phyloP scores from a whole-genome alignment of 2,888 invertebrate genomes.

The Pherbina coryleti region DNA sequence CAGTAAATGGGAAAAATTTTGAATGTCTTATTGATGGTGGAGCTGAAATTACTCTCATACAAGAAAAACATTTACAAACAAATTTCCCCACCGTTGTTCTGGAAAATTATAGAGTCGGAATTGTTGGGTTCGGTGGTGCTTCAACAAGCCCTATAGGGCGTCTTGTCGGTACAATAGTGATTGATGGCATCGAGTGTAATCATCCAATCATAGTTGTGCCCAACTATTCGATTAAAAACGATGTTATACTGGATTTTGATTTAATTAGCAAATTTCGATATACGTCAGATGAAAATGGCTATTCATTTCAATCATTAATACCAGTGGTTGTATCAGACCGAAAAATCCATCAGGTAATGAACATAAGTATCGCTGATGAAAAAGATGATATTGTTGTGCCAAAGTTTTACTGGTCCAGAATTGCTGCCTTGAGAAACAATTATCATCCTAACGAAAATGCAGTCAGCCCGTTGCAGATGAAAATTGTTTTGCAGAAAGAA shows the following conservation, averaged over 20 bases:
- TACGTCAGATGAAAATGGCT: slow-evolving; percentile 23
- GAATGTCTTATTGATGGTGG: slow-evolving; percentile 32
- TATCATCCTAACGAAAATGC: background rate
- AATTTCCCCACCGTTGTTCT: slow-evolving; percentile 25
- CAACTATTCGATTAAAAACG: slow-evolving; percentile 28
- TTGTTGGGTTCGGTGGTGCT: slow-evolving; percentile 35
- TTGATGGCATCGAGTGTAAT: slow-evolving; percentile 16
- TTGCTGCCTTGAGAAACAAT: slow-evolving; percentile 35
- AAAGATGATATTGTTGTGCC: background rate
- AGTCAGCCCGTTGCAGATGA: no score
- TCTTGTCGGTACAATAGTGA: background rate
- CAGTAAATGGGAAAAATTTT: slow-evolving; percentile 23
- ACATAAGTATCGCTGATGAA: background rate
- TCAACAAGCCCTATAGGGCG: background rate
- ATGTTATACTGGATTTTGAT: slow-evolving; percentile 36
- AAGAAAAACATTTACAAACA: slow-evolving; percentile 25
- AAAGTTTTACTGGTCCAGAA: background rate
- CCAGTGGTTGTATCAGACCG: background rate
- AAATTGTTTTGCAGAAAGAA: no score
- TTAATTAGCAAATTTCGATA: slow-evolving; percentile 32
- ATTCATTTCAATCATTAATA: slow-evolving; percentile 21
- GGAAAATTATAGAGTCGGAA: slow-evolving; percentile 3
- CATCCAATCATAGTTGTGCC: slow-evolving; percentile 30
- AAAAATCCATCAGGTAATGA: no score
- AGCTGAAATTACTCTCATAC: slow-evolving; percentile 30